phyloP scores from a whole-genome alignment of 2,797 vertebrate species.

The Meda fulgida region DNA sequence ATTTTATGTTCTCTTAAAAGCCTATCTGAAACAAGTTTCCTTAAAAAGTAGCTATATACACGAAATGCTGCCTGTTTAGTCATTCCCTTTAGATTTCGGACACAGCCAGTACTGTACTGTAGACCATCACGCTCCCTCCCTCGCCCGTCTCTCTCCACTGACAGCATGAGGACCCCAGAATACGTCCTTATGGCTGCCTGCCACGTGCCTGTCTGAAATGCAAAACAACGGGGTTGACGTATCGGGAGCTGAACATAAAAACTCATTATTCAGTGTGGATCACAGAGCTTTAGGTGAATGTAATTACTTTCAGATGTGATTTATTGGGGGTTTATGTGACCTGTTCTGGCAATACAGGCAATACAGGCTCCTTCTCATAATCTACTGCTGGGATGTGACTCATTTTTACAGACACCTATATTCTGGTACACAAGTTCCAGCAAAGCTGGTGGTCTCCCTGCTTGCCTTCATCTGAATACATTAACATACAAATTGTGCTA shows the following conservation, averaged over 20 bases:
- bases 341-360: slow-evolving; percentile 11
- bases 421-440: slow-evolving; percentile 57
- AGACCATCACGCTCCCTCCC: slow-evolving; percentile 58
- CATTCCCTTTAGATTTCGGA: slow-evolving; percentile 5
- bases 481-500: slow-evolving; percentile 80
- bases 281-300: slow-evolving; percentile 1
- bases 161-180: slow-evolving; percentile 74
- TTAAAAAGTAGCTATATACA: background rate
- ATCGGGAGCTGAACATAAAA: background rate
- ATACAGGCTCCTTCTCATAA: slow-evolving; percentile 12
- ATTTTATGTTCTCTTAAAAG: background rate
- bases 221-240: background rate
- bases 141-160: slow-evolving; percentile 61
- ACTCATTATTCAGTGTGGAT: slow-evolving; percentile 18
- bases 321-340: slow-evolving; percentile 35
- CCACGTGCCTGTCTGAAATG: slow-evolving; percentile 77
- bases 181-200: slow-evolving; percentile 70
- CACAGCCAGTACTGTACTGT: slow-evolving; percentile 6
- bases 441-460: slow-evolving; percentile 70
- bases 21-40: background rate
- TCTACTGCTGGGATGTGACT: slow-evolving; percentile 11
- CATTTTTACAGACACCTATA: slow-evolving; percentile 35
- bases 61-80: background rate
- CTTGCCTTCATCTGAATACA: slow-evolving; percentile 79
- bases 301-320: slow-evolving; percentile 24